Evolutionary conservation across 2,113 vertebrate genomes (phyloP).

Genomic region (Atractosteus spatula): DNA sequence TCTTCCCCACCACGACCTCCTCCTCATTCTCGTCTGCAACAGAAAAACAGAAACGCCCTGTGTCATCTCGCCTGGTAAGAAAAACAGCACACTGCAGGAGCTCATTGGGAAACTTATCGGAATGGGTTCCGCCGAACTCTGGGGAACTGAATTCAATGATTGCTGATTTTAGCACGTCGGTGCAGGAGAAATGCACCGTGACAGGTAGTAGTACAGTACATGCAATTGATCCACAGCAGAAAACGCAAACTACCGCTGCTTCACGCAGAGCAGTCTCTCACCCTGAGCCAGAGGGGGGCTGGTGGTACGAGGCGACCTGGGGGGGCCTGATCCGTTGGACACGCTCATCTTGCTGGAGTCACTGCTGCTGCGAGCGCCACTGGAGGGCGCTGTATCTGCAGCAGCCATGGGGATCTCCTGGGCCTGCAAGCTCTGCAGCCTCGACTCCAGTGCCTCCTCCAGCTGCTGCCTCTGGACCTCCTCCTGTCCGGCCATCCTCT

Average conservation of each 20-base stretch:
- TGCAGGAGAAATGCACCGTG: too few species aligned
- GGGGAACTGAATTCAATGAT: neutral
- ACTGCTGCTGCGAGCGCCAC: neutral
- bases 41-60: neutral
- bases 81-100: neutral
- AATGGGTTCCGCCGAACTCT: neutral
- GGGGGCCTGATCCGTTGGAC: neutral
- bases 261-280: neutral
- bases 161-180: too few species aligned
- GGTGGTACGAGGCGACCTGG: neutral
- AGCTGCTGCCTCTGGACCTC: constrained; percentile 57
- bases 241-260: too few species aligned
- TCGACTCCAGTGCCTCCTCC: constrained; percentile 64
- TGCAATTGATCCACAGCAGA: too few species aligned
- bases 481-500: constrained; percentile 57
- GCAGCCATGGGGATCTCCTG: constrained; percentile 22
- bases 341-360: constrained; percentile 2
- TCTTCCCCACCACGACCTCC: constrained; percentile 81
- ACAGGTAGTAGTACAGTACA: too few species aligned
- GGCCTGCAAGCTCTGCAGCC: constrained; percentile 52
- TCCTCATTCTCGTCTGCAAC: constrained; percentile 40
- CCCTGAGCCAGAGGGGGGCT: neutral
- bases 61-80: neutral
- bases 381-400: constrained; percentile 17
- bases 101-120: neutral